A percentile compares a stretch with the other conserved stretches of the same genome.
Evolutionary conservation across 2,888 invertebrate genomes (phyloP).

Genomic region (Eupithecia subumbrata): DNA sequence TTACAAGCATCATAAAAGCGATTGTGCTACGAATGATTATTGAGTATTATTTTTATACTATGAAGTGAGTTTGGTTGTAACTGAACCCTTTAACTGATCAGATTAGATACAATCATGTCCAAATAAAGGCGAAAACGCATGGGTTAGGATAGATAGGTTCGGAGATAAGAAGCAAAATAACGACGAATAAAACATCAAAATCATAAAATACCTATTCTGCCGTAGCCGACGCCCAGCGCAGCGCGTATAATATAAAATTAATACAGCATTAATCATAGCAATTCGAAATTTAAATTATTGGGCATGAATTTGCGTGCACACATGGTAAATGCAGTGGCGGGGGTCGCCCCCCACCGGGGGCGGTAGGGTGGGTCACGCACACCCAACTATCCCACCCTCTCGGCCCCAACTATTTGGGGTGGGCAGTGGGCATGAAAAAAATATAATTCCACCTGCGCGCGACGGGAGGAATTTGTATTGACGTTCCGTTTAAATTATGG

Average conservation of each 20-base stretch:
- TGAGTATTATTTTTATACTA: no score
- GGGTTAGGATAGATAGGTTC: background rate
- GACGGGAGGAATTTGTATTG: conserved; percentile 73
- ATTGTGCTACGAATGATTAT: background rate
- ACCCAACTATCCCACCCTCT: conserved; percentile 67
- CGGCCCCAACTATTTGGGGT: conserved; percentile 79
- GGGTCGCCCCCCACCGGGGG: conserved; percentile 44
- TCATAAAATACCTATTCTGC: conserved; percentile 20
- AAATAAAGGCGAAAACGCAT: no score
- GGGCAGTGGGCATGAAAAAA: conserved; percentile 75
- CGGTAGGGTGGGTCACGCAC: conserved; percentile 69
- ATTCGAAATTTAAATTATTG: conserved; percentile 83
- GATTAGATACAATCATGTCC: no score
- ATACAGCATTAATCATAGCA: conserved; percentile 75
- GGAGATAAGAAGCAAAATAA: background rate
- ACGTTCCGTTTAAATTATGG: conserved; percentile 69
- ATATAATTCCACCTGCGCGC: conserved; percentile 80
- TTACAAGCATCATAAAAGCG: background rate
- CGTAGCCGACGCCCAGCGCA: conserved; percentile 23
- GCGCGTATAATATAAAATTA: conserved; percentile 52
- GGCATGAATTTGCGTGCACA: conserved; percentile 81
- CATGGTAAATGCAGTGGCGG: conserved; percentile 68
- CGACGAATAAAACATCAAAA: background rate
- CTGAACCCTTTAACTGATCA: no score
- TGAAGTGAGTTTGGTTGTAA: no score